These are phyloP conservation scores for Merodon equestris DNA, from an alignment of 2,888 invertebrate genomes.

Conservation along the genomic window DNA sequence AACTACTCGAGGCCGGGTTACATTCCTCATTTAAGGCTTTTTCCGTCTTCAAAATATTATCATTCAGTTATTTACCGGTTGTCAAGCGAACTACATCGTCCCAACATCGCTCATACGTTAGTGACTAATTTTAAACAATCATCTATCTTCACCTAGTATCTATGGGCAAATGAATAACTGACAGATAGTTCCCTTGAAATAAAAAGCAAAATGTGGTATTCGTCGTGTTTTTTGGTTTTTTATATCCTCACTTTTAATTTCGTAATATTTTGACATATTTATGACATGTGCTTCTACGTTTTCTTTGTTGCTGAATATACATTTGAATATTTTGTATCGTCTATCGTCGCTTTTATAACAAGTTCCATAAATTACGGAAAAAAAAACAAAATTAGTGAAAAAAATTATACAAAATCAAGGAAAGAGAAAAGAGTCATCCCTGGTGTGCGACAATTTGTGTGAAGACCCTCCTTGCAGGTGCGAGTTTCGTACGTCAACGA, in stretches of 20 bases:
- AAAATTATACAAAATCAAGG: too few species aligned
- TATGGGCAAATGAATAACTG: too few species aligned
- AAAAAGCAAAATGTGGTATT: neutral
- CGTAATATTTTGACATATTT: conserved; percentile 48
- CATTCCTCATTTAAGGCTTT: conserved; percentile 39
- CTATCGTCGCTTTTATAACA: conserved; percentile 9
- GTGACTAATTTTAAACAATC: conserved; percentile 11
- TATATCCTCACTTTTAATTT: conserved; percentile 15
- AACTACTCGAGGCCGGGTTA: conserved; percentile 29
- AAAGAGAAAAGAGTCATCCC: conserved; percentile 10
- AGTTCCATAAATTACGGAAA: conserved; percentile 53
- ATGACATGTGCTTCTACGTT: conserved; percentile 38
- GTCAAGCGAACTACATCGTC: conserved; percentile 47
- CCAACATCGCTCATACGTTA: too few species aligned
- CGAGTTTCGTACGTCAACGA: conserved; percentile 14
- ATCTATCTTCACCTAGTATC: too few species aligned
- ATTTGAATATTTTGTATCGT: conserved; percentile 21
- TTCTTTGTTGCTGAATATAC: conserved; percentile 23
- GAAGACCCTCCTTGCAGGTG: conserved; percentile 51
- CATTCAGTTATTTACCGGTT: conserved; percentile 67
- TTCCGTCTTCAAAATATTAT: conserved; percentile 54
- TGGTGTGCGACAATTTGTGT: conserved; percentile 41
- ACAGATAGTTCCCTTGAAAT: conserved; percentile 1
- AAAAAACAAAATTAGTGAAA: conserved; percentile 1
- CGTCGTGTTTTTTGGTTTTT: neutral